These are phyloP conservation scores for Trissolcus basalis DNA, from an alignment of 1,140 invertebrate species.

Conservation along the genomic window DNA sequence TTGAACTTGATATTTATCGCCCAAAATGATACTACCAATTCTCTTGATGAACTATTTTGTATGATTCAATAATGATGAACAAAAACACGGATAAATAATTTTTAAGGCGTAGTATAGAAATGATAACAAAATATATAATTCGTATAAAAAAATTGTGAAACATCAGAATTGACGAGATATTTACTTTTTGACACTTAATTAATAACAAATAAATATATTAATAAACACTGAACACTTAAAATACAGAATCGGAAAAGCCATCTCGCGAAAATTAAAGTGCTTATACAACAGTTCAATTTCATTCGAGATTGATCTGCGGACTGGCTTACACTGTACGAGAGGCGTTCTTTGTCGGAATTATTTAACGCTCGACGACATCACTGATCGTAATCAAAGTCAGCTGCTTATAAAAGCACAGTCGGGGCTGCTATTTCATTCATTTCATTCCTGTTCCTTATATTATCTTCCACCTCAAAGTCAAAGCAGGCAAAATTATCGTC, in stretches of 20 bases:
- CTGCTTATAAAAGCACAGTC: conserved; percentile 61
- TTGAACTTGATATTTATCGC: no score
- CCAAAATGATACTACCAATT: no score
- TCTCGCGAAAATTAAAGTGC: background rate
- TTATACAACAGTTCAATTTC: conserved; percentile 14
- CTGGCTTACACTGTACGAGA: conserved; percentile 1
- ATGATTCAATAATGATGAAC: no score
- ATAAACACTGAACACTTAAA: background rate
- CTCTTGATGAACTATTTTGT: no score
- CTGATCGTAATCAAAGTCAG: conserved; percentile 59
- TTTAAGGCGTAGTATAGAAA: no score
- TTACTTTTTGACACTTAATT: no score
- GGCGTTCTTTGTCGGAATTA: conserved; percentile 21
- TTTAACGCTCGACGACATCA: conserved; percentile 39
- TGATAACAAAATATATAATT: no score
- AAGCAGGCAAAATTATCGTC: conserved; percentile 5
- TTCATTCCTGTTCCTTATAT: conserved; percentile 26
- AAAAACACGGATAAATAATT: no score
- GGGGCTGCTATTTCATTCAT: conserved; percentile 57
- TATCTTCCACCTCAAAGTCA: conserved; percentile 23
- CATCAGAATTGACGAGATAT: no score
- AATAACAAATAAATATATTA: no score
- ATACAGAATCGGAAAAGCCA: background rate
- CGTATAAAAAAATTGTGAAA: no score
- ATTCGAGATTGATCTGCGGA: conserved; percentile 13